Evolutionary conservation across 2,113 vertebrate species (phyloP), one percentile per base, ranked within the genome.

Genomic region (Erinaceus europaeus): DNA sequence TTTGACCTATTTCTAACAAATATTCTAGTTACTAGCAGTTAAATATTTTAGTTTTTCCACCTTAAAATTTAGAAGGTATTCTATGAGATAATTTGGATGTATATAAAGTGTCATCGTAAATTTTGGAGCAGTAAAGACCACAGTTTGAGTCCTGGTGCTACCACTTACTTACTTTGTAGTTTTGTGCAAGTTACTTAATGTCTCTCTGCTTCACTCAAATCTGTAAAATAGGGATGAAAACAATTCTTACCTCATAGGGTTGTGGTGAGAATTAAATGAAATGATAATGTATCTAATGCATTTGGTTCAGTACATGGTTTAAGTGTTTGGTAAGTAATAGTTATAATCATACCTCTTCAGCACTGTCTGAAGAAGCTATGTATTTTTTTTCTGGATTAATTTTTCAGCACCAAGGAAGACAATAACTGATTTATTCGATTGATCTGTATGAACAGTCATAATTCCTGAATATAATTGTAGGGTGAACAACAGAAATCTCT

Each of bases 351-450:
- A 13, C 23, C 67, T 48, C 72, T 17, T 72, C 36, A 65, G 50
- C 90, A 89, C 29, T 88, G 27, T 75, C 38, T 75, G 21, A 88
- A 36, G 53, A 89, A 81, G 59, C 92, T 92, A n/a, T 72, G 40
- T 76, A 25, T 79, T 91, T 83, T 93, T 59, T 21, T n/a, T 90
- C 64, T 91, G 36, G 59, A 32, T 23, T 90, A 52, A 48, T 73
- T 94, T 84, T 88, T 87, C n/a, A 88, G 62, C 91, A 76, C 90
- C 69, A 79, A 88, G 68, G n/a, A 92, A 76, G 93, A 55, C n/a
- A 88, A 55, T 89, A 89, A 93, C 52, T 83, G 18, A 50, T 79
- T 82, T 82, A 38, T 72, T 83, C 87, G 84, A 23, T 89, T 67
- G 50, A 71, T 62, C 23, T 88, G 90, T 91, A 73, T 90, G 82